These are phyloP conservation scores for Odontocolon sp. DNA, from an alignment of 2,888 invertebrate species.

Conservation along the genomic window DNA sequence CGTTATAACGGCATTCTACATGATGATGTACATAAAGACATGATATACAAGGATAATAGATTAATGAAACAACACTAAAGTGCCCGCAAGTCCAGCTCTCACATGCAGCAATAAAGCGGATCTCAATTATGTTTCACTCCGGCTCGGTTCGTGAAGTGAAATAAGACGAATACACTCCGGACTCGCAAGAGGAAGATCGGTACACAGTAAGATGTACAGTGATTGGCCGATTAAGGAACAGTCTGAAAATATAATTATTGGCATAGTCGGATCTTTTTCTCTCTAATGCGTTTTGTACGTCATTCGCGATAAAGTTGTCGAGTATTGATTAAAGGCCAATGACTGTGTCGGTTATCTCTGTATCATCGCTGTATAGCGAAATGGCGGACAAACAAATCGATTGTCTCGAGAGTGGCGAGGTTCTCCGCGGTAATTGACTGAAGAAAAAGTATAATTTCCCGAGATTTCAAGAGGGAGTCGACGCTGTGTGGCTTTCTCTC, in stretches of 20 bases:
- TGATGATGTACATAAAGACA: not conserved
- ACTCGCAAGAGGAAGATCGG: not conserved
- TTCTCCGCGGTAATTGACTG: constrained; percentile 15
- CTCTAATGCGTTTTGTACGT: too few relatives aligned
- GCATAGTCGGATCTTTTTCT: too few relatives aligned
- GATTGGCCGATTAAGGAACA: too few relatives aligned
- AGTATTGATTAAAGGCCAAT: too few relatives aligned
- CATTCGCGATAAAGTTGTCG: too few relatives aligned
- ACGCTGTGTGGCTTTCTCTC: constrained; percentile 39
- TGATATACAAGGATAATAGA: not conserved
- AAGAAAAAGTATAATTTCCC: constrained; percentile 50
- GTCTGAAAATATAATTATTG: too few relatives aligned
- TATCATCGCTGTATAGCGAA: not conserved
- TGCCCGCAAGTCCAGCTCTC: not conserved
- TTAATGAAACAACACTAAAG: not conserved
- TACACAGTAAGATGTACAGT: not conserved
- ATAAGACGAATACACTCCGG: not conserved
- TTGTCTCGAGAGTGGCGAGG: constrained; percentile 28
- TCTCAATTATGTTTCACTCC: constrained; percentile 10
- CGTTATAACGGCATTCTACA: too few relatives aligned
- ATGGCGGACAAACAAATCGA: constrained; percentile 29
- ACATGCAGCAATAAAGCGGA: not conserved
- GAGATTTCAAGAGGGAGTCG: constrained; percentile 29
- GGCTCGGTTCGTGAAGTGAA: not conserved
- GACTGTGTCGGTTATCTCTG: too few relatives aligned